Evolutionary conservation across 1,140 invertebrate species (phyloP), one percentile per base, ranked within the genome.

Genomic region (Physella acuta): DNA sequence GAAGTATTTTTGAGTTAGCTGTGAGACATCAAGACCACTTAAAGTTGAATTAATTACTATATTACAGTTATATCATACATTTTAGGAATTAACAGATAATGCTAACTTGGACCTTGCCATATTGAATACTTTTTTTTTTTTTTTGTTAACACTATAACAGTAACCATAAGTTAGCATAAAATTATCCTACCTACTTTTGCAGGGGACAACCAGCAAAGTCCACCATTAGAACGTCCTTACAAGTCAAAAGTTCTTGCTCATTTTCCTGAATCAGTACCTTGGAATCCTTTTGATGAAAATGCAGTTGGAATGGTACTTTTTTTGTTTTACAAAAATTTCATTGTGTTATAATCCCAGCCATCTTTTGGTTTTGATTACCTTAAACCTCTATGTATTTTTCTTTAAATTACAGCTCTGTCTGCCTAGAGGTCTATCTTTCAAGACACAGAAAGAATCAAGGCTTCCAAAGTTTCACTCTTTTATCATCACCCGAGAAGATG

Each of bases 401-500:
- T 51, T 68, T 71, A n/a, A n/a, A n/a, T 87, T 86, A 64, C 85
- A 96, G 93, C 88, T 99, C 36, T 96, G 94, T 83, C 87, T 98
- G 79, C 97, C 97, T 44, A 91, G 92, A 84, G 96, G 97, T 56
- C 85, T 99, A 24, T 89, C 92, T 76, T 98, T 99, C 87, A 90
- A 93, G 63, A 98, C 95, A 3, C 94, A 98, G 84, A 95, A 94
- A 84, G 92, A 97, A 84, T 89, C 90, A 56, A 89, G 94, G 71
- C 91, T 93, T 73, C 92, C 95, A 20, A 89, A 89, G 73, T 98
- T 98, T 88, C 97, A 99, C 85, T 94, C 95, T 58, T 99, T 99
- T 88, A 90, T 98, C 11, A 94, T 98, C 53, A 99, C 97, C 26
- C 90, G 92, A 79, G 95, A 98, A 88, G 95, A 99, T 90, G 97